A percentile compares a stretch with the other conserved stretches of the same genome.
Evolutionary conservation across 1,140 invertebrate species (phyloP).

Genomic region (Neodiprion virginianus): DNA sequence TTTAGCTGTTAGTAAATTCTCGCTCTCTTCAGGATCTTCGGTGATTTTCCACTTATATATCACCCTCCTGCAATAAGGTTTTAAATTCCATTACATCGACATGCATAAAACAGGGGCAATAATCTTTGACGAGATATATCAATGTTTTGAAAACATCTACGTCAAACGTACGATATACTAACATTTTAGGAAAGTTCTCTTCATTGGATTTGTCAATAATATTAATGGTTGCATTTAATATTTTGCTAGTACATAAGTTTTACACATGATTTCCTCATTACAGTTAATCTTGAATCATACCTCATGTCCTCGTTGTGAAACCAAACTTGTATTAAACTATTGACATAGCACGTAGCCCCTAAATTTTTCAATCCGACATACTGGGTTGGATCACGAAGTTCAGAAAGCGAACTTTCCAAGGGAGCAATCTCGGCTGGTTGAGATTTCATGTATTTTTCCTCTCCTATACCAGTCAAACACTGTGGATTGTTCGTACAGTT

Average conservation of each 20-base stretch:
- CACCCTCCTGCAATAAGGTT: conserved; percentile 59
- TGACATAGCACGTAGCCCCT: conserved; percentile 79
- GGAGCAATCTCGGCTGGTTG: conserved; percentile 51
- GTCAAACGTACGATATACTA: no score
- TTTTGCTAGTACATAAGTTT: neutral
- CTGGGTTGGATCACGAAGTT: conserved; percentile 59
- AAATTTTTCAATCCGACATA: conserved; percentile 75
- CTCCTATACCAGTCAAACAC: conserved; percentile 70
- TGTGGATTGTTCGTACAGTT: conserved; percentile 74
- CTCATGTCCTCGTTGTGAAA: conserved; percentile 74
- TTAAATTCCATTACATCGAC: neutral
- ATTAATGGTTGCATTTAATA: no score
- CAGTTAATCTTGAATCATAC: conserved; percentile 36
- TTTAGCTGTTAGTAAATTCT: conserved; percentile 44
- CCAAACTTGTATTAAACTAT: conserved; percentile 77
- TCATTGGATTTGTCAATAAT: no score
- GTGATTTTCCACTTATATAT: conserved; percentile 70
- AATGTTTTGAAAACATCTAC: no score
- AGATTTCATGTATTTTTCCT: conserved; percentile 61
- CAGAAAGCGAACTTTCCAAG: conserved; percentile 64
- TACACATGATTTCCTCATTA: neutral
- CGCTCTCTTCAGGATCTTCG: conserved; percentile 60
- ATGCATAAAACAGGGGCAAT: neutral
- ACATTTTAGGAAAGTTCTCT: no score
- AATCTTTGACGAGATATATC: no score